Evolutionary conservation across 2,113 vertebrate species (phyloP), one percentile per base, ranked within the genome.

Genomic region (Gambusia affinis): DNA sequence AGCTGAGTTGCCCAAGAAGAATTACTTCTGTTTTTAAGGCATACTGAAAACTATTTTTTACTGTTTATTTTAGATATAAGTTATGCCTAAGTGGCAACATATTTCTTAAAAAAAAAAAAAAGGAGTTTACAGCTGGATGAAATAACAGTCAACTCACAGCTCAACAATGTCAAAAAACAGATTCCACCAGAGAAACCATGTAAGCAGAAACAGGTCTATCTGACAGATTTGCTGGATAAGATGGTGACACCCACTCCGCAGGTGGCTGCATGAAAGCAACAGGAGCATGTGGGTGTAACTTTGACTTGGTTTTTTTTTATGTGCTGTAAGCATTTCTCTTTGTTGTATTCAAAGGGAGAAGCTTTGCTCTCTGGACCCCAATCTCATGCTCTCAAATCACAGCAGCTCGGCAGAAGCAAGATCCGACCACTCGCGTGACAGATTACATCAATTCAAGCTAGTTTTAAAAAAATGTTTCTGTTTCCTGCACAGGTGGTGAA

Each of bases 211-310:
- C 75, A 80, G 76, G 75, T 85, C 77, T 81, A 69, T 81, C 67
- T 86, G 90, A 88, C 89, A 90, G 87, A 91, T 90, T 90, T 85
- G 84, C 79, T 85, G 82, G 82, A 81, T 81, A 28, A 66, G 82
- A 87, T 88, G 85, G 82, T 79, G 88, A 90, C 88, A 85, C 92
- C 91, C 87, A 91, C 89, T 90, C 75, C 83, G 85, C 92, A 93
- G 91, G 92, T 93, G 91, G 88, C 85, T 81, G 63, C 71, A 86
- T 81, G 85, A 89, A 89, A 84, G 89, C 87, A 83, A 79, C 88
- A 90, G 89, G 85, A 89, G 84, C 85, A 75, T 87, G 92, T 90
- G 90, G 89, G 89, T 86, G 90, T 87, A 82, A 82, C 80, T 82
- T 66, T 42, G 51, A 76, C 80, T 80, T 83, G 76, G 67, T 85